Conservation (phyloP, 2,797 vertebrate genomes). For the Momotus momota region DNA sequence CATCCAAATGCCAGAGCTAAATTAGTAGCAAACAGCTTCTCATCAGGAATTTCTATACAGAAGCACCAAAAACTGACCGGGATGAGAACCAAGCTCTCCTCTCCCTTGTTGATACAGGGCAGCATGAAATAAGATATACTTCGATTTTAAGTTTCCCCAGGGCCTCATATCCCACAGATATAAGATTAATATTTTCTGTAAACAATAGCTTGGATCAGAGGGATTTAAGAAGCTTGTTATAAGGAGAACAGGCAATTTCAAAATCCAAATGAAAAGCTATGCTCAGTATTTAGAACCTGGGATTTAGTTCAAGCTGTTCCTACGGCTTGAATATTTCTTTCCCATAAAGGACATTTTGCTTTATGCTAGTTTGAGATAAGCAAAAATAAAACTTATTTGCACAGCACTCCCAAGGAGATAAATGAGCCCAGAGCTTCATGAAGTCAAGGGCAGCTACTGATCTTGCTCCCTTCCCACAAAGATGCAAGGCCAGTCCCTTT, state of each 20-base stretch:
- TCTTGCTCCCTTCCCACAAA: background rate
- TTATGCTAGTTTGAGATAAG: constrained; percentile 6
- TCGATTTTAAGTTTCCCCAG: background rate
- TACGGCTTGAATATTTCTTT: background rate
- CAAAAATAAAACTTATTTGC: background rate
- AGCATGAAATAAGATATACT: background rate
- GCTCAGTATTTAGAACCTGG: background rate
- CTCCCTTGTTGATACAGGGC: background rate
- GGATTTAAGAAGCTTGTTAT: background rate
- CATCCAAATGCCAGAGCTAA: background rate
- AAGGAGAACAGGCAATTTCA: background rate
- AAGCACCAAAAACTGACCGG: background rate
- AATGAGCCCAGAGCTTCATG: background rate
- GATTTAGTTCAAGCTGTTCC: background rate
- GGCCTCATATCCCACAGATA: background rate
- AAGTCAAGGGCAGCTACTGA: background rate
- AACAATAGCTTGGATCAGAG: background rate
- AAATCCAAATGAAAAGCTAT: background rate
- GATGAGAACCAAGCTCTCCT: background rate
- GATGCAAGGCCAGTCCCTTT: background rate
- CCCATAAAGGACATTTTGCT: background rate
- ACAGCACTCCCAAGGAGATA: background rate
- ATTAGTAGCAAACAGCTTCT: background rate
- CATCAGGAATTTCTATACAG: background rate
- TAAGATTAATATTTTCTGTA: background rate